These are phyloP conservation scores for Megaptera novaeangliae DNA, from an alignment of 2,113 vertebrate genomes.

Conservation along the genomic window DNA sequence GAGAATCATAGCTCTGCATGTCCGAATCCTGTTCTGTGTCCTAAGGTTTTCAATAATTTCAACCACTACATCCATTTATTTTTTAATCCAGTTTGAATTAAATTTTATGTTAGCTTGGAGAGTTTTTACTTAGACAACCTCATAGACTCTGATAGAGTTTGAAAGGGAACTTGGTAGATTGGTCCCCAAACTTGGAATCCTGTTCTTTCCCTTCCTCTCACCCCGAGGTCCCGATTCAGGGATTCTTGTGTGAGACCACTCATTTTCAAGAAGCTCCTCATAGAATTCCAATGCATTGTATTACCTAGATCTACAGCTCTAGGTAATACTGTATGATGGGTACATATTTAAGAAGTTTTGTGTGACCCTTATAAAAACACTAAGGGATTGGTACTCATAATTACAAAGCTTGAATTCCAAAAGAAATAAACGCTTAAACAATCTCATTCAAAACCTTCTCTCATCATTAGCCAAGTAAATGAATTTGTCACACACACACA, in stretches of 20 bases:
- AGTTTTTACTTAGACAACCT: not conserved
- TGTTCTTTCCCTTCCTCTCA: not conserved
- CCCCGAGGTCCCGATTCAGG: not conserved
- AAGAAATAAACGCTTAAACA: not conserved
- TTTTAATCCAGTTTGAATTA: not conserved
- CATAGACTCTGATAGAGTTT: not conserved
- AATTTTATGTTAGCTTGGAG: not conserved
- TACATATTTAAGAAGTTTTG: not conserved
- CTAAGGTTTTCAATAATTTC: not conserved
- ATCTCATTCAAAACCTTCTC: not conserved
- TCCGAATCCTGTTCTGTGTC: not conserved
- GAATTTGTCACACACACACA: not conserved
- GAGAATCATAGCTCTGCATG: not conserved
- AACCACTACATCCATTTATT: not conserved
- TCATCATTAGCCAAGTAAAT: not conserved
- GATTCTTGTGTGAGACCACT: not conserved
- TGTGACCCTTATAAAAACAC: not conserved
- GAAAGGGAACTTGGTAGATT: fast-evolving
- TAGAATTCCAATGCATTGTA: not conserved
- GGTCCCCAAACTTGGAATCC: not conserved
- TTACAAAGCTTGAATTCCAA: not conserved
- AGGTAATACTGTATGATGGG: not conserved
- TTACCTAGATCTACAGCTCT: not conserved
- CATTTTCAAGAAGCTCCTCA: not conserved
- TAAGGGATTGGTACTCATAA: not conserved